A percentile compares a stretch with the other conserved stretches of the same genome.
Conservation (phyloP, 2,888 invertebrate species). For the Pimpla rufipes region DNA sequence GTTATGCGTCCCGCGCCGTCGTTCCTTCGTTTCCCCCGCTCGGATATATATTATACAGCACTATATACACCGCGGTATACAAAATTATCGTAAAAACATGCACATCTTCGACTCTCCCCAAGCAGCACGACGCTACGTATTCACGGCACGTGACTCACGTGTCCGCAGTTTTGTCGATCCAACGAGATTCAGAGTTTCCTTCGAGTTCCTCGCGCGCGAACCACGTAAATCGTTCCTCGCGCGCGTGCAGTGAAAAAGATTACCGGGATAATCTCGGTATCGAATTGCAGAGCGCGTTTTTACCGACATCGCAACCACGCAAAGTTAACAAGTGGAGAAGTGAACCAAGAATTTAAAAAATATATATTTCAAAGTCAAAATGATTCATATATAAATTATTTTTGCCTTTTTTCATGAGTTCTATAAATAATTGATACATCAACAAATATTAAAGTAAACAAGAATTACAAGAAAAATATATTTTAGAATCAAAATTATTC, state of each 20-base stretch:
- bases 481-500: no score
- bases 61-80: neutral
- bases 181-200: constrained; percentile 12
- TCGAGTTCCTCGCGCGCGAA: neutral
- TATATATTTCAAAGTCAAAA: no score
- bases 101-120: neutral
- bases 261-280: neutral
- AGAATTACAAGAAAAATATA: no score
- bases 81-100: constrained; percentile 29
- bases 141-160: constrained; percentile 51
- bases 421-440: no score
- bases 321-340: no score
- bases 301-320: neutral
- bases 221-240: neutral
- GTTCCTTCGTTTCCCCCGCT: constrained; percentile 35
- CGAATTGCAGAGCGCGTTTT: neutral
- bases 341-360: no score
- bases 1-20: constrained; percentile 65
- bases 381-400: no score
- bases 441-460: no score
- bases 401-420: no score
- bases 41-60: constrained; percentile 13
- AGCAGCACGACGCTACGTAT: constrained; percentile 59
- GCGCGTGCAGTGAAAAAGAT: neutral
- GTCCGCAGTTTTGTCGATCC: constrained; percentile 25